These are phyloP conservation scores for Brachypteracias leptosomus DNA, from an alignment of 2,113 vertebrate genomes.

Conservation along the genomic window DNA sequence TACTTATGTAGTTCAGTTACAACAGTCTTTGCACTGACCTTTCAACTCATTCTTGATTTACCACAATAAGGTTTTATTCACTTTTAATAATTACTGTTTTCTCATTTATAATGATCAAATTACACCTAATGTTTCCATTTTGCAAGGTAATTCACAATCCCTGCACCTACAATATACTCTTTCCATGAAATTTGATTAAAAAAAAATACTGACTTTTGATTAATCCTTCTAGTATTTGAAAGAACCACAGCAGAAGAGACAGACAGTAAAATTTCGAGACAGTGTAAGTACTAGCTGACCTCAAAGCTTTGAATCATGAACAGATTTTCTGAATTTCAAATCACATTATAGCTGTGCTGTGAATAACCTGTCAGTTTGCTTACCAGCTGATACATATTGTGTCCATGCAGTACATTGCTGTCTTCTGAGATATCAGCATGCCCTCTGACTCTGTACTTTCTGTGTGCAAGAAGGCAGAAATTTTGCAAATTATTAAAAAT, in stretches of 20 bases:
- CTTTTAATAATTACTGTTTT: not conserved
- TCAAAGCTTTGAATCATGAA: not conserved
- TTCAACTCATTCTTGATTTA: conserved; percentile 25
- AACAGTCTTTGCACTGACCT: not conserved
- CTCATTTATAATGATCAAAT: not conserved
- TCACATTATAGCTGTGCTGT: not conserved
- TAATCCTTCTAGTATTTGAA: not conserved
- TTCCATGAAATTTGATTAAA: conserved; percentile 26
- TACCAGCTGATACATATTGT: not conserved
- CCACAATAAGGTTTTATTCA: not conserved
- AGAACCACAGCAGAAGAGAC: not conserved
- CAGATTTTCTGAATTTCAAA: conserved; percentile 32
- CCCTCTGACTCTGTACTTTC: not conserved
- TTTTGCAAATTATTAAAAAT: not conserved
- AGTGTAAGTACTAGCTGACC: not conserved
- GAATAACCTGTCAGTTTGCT: not conserved
- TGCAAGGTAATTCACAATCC: not conserved
- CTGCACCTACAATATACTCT: not conserved
- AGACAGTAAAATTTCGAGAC: not conserved
- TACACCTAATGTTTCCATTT: not conserved
- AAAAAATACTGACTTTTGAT: conserved; percentile 29
- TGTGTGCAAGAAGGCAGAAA: not conserved
- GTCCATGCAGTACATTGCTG: not conserved
- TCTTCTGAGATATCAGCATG: not conserved
- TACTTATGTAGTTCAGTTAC: not conserved